Conservation (phyloP, 2,113 vertebrate species). For the Muntiacus reevesi region DNA sequence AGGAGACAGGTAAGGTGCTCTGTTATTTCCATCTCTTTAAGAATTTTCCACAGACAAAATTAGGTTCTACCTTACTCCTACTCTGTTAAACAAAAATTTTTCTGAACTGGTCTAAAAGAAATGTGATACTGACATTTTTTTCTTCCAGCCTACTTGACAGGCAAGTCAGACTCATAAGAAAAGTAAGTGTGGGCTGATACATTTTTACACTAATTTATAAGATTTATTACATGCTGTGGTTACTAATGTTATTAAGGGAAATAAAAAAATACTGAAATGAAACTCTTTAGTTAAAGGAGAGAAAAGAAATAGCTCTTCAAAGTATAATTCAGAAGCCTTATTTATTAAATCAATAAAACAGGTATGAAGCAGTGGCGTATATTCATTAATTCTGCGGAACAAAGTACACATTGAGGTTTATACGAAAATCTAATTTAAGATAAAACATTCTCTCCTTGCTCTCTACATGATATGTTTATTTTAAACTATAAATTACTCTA, state of each 20-base stretch:
- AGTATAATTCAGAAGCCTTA: not conserved
- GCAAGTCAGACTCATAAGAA: not conserved
- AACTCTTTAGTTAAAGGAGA: slow-evolving; percentile 27
- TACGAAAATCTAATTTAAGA: slow-evolving; percentile 34
- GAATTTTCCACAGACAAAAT: not conserved
- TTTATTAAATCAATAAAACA: slow-evolving; percentile 52
- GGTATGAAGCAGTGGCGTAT: not conserved
- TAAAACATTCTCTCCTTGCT: not conserved
- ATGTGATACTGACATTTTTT: not conserved
- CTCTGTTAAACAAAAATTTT: not conserved
- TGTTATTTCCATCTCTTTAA: not conserved
- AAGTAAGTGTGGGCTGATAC: not conserved
- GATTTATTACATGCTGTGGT: slow-evolving; percentile 27
- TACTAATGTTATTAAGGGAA: slow-evolving; percentile 3
- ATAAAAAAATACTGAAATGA: slow-evolving; percentile 17
- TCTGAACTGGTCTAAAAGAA: not conserved
- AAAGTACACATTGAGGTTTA: not conserved
- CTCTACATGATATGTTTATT: not conserved
- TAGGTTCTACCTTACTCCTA: not conserved
- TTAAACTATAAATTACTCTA: not conserved
- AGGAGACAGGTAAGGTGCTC: not conserved
- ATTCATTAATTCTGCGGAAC: slow-evolving; percentile 17
- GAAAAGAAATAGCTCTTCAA: slow-evolving; percentile 37
- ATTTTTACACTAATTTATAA: slow-evolving; percentile 44
- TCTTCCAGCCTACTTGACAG: not conserved